These are phyloP conservation scores for Fregetta grallaria DNA, from an alignment of 2,113 vertebrate genomes.

Conservation along the genomic window DNA sequence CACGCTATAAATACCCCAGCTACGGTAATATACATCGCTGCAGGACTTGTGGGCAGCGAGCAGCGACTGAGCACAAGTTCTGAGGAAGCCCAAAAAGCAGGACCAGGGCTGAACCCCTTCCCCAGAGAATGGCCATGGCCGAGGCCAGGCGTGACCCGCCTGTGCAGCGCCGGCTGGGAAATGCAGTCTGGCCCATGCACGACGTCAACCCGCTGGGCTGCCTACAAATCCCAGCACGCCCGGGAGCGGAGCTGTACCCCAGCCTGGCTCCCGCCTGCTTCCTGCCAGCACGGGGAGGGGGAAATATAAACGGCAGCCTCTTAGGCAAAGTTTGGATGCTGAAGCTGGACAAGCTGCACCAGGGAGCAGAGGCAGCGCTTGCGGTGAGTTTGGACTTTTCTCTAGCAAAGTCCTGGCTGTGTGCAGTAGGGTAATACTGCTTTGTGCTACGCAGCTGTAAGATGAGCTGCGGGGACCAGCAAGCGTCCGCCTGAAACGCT, in stretches of 20 bases:
- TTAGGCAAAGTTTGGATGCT: accelerated
- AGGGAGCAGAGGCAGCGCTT: not conserved
- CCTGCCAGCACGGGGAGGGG: not conserved
- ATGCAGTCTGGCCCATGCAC: not conserved
- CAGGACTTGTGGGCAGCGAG: not conserved
- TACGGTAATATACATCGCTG: not conserved
- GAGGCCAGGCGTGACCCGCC: accelerated
- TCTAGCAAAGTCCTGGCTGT: accelerated
- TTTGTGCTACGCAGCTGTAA: not conserved
- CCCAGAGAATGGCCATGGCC: accelerated
- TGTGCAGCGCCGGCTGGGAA: not conserved
- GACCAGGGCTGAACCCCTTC: not conserved
- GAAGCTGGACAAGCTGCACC: not conserved
- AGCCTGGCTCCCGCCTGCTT: not conserved
- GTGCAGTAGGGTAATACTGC: not conserved
- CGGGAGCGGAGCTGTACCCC: not conserved
- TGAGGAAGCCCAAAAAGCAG: accelerated
- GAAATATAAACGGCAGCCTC: not conserved
- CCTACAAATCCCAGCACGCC: constrained; percentile 56
- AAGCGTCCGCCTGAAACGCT: not conserved
- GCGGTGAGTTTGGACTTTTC: constrained; percentile 1
- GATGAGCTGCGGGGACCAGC: not conserved
- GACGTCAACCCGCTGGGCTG: accelerated
- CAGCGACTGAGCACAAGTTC: accelerated
- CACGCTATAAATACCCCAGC: not conserved